These are phyloP conservation scores for Polymixis lichenea DNA, from an alignment of 2,888 invertebrate genomes.

Conservation along the genomic window DNA sequence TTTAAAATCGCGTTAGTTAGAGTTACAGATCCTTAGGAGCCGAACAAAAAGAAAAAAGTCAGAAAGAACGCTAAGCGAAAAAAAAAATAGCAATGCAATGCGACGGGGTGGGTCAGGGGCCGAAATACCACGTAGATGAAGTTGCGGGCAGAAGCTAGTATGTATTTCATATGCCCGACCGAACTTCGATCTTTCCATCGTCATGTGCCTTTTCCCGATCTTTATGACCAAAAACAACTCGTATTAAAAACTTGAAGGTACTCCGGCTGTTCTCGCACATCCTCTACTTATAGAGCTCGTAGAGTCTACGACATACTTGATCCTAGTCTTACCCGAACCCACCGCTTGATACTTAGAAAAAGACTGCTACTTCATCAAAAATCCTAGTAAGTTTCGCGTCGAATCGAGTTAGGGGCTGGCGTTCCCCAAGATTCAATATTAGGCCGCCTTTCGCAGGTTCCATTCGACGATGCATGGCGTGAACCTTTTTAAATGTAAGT, in stretches of 20 bases:
- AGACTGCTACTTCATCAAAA: not conserved
- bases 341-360: not conserved
- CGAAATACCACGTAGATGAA: no score
- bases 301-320: not conserved
- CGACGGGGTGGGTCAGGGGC: no score
- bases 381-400: not conserved
- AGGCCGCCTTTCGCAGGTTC: not conserved
- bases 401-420: not conserved
- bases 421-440: conserved; percentile 1
- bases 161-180: not conserved
- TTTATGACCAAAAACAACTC: no score
- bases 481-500: not conserved
- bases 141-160: no score
- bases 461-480: not conserved
- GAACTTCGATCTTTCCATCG: not conserved
- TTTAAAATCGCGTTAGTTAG: no score
- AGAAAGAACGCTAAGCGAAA: no score
- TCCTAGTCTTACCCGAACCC: not conserved
- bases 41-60: no score
- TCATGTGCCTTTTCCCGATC: not conserved
- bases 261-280: not conserved
- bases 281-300: not conserved
- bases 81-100: no score
- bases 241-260: not conserved
- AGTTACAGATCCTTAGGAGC: no score